Conservation (phyloP, 2,888 invertebrate species). For the Plusia festucae region DNA sequence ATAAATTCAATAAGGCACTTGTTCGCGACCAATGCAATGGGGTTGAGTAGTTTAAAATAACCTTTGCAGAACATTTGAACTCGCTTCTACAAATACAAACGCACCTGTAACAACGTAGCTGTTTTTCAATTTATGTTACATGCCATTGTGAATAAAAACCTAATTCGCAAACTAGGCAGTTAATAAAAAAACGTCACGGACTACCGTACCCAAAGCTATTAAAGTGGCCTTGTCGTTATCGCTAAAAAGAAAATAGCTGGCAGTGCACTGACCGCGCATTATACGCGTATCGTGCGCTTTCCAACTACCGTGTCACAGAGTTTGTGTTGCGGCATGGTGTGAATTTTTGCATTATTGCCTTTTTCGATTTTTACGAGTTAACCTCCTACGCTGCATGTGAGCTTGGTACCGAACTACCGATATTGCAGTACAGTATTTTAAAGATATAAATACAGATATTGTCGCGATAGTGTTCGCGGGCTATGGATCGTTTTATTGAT, state of each 20-base stretch:
- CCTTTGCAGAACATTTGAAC: neutral
- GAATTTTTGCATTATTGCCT: constrained; percentile 40
- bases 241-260: constrained; percentile 78
- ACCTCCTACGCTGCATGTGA: constrained; percentile 46
- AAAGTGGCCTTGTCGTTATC: constrained; percentile 85
- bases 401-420: constrained; percentile 28
- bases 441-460: neutral
- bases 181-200: constrained; percentile 68
- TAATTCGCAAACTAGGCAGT: constrained; percentile 65
- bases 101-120: constrained; percentile 14
- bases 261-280: constrained; percentile 74
- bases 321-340: constrained; percentile 48
- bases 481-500: neutral
- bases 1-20: neutral
- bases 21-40: neutral
- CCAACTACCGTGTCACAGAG: constrained; percentile 53
- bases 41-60: neutral
- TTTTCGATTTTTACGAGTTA: constrained; percentile 50
- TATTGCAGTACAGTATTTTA: constrained; percentile 8
- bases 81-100: neutral
- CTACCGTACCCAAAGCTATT: constrained; percentile 84
- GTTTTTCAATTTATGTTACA: constrained; percentile 38
- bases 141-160: constrained; percentile 45
- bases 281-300: constrained; percentile 52
- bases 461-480: neutral